phyloP scores from a whole-genome alignment of 2,888 invertebrate genomes.

The Adineta ricciae region DNA sequence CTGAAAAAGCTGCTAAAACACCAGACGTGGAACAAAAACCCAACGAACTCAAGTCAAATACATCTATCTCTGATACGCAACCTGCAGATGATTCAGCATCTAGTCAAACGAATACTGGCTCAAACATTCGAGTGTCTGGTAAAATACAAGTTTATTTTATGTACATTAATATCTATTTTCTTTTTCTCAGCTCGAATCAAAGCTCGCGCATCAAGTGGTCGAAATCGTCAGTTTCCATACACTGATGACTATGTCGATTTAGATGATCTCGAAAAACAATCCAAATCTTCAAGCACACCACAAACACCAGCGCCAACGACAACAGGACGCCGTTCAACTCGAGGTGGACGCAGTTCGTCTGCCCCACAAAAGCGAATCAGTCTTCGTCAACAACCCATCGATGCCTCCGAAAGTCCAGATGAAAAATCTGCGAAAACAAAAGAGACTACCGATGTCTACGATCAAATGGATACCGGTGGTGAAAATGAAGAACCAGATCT shows the following conservation, averaged over 20 bases:
- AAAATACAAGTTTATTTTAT: background rate
- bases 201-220: background rate
- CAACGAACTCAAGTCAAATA: background rate
- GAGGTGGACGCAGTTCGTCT: background rate
- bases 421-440: background rate
- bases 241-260: slow-evolving; percentile 7
- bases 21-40: background rate
- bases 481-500: background rate
- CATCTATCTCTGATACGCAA: background rate
- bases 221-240: slow-evolving; percentile 4
- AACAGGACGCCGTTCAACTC: background rate
- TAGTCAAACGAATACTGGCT: background rate
- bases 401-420: background rate
- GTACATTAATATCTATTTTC: background rate
- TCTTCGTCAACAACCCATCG: background rate
- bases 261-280: slow-evolving; percentile 14
- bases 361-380: slow-evolving; percentile 4
- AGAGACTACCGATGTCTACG: background rate
- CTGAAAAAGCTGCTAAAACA: background rate
- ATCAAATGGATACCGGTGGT: background rate
- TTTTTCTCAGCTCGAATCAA: background rate
- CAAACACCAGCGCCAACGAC: background rate
- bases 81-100: background rate
- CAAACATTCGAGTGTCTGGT: background rate
- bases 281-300: background rate